A percentile compares a stretch with the other conserved stretches of the same genome.
phyloP scores from a whole-genome alignment of 2,113 vertebrate species.

The Syngnathus floridae region DNA sequence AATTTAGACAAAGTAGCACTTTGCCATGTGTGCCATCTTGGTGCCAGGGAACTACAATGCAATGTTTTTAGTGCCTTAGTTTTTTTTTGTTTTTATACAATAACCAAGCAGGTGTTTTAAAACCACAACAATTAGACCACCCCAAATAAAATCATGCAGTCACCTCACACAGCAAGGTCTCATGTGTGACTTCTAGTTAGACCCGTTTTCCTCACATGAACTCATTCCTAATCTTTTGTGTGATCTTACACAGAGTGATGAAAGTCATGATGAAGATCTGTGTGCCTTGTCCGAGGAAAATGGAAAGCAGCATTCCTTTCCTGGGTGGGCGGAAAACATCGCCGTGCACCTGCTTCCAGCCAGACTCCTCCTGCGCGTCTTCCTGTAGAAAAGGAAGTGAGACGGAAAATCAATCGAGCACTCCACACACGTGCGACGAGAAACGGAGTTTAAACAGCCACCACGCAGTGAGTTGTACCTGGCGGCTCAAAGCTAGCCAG shows the following conservation, averaged over 20 bases:
- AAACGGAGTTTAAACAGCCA: conserved; percentile 32
- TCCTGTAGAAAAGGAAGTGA: conserved; percentile 69
- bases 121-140: too few species aligned
- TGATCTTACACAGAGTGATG: conserved; percentile 90
- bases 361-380: conserved; percentile 97
- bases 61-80: too few species aligned
- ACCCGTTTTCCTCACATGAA: neutral
- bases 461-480: conserved; percentile 31
- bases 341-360: conserved; percentile 97
- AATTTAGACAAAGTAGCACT: too few species aligned
- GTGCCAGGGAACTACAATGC: too few species aligned
- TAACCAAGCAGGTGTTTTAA: too few species aligned
- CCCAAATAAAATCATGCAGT: too few species aligned
- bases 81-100: too few species aligned
- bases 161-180: neutral
- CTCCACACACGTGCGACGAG: neutral
- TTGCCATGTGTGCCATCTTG: too few species aligned
- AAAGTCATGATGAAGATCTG: conserved; percentile 99
- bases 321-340: conserved; percentile 94
- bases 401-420: neutral
- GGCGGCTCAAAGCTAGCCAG: conserved; percentile 13
- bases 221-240: neutral
- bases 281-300: conserved; percentile 93
- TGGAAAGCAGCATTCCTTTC: conserved; percentile 93
- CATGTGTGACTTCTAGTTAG: neutral